phyloP scores from a whole-genome alignment of 2,888 invertebrate genomes.

The Drosophila falleni region DNA sequence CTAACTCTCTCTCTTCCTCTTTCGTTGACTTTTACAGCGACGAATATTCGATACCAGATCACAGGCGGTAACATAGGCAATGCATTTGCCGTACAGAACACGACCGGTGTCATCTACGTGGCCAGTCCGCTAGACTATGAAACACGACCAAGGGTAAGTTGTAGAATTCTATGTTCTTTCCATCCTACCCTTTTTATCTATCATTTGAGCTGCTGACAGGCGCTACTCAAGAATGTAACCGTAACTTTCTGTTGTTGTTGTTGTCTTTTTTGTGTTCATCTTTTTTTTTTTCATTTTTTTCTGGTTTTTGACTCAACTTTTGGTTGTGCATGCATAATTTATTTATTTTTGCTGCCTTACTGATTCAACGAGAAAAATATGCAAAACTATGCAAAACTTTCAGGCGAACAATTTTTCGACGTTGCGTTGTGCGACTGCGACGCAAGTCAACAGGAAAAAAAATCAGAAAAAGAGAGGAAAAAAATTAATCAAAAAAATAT shows the following conservation, averaged over 20 bases:
- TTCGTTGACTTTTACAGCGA: constrained; percentile 88
- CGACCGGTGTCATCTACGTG: constrained; percentile 99
- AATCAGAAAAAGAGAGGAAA: constrained; percentile 18
- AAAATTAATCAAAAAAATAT: constrained; percentile 68
- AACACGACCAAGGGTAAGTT: constrained; percentile 96
- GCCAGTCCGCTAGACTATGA: constrained; percentile 98
- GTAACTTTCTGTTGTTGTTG: constrained; percentile 44
- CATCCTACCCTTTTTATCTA: constrained; percentile 10
- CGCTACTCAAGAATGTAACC: constrained; percentile 32
- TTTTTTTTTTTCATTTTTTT: constrained; percentile 21
- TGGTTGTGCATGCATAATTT: constrained; percentile 73
- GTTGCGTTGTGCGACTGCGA: constrained; percentile 35
- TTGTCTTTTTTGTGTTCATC: constrained; percentile 18
- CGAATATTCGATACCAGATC: constrained; percentile 99
- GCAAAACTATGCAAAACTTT: constrained; percentile 79
- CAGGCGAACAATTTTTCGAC: constrained; percentile 52
- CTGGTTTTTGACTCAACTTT: constrained; percentile 43
- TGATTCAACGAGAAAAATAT: constrained; percentile 57
- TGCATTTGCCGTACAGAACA: constrained; percentile 98
- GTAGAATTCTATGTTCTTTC: background rate
- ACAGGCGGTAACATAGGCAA: constrained; percentile 99
- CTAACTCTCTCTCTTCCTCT: background rate
- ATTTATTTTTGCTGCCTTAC: constrained; percentile 63
- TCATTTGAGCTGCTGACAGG: constrained; percentile 33
- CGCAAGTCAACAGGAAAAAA: constrained; percentile 12